Evolutionary conservation across 2,113 vertebrate genomes (phyloP), one percentile per base, ranked within the genome.

Genomic region (Andinoacara biseriatus): DNA sequence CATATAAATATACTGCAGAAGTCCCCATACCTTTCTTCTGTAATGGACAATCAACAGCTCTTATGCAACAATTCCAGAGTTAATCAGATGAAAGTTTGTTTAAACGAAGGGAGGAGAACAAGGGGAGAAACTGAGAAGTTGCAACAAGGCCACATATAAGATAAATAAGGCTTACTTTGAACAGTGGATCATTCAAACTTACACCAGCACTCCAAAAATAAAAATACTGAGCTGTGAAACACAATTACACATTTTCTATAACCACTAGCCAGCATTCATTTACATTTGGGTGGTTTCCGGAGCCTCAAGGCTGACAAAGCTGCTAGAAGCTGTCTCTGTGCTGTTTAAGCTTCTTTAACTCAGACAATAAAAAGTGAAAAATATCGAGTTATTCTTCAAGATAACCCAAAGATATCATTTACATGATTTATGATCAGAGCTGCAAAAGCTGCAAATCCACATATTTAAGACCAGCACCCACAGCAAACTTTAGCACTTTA

Each of bases 11-110:
- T 60, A 24, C 65, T 22, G 43, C 10, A 59, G n/a, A 52, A n/a
- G 67, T 7, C 77, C 84, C 85, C 76, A 81, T 83, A 90, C 89
- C 80, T 87, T 89, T 90, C 65, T 85, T 84, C 31, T 1, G 2
- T 7, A 14, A 49, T 35, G 20, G 35, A 69, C 62, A 31, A 60
- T 24, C 58, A 24, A 75, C 10, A 1, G 35, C 40, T 67, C 2
- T 20, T 10, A 29, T 7, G 33, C 56, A 26, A 57, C 75, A 74
- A 75, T 91, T 93, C 85, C 84, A 59, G 35, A 61, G 31, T 72
- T 84, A 91, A 90, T 43, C 10, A 43, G 38, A 40, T 2, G 9
- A 40, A 40, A 10, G 9, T 40, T 40, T 10, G 38, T 9, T 38
- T 7, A 38, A 38, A 38, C 7, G 8, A 38, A 9, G 8, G 35